Evolutionary conservation across 1,140 invertebrate species (phyloP).

Genomic region (Drosophila kikkawai): DNA sequence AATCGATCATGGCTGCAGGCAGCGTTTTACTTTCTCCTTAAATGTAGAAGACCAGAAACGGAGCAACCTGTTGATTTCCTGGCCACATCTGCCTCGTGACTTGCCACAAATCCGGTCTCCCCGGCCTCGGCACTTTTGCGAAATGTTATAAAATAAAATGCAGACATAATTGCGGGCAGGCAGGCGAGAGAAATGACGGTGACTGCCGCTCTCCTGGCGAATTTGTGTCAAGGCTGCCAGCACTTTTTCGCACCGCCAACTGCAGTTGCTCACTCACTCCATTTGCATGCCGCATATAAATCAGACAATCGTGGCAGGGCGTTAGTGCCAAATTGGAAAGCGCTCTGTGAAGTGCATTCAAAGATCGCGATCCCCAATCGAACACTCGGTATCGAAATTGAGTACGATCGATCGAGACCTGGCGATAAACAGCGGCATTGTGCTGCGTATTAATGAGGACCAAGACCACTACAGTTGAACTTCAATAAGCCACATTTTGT

Average conservation of each 20-base stretch:
- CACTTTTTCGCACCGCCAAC: slow-evolving; percentile 29
- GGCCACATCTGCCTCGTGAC: slow-evolving; percentile 77
- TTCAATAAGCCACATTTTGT: background rate
- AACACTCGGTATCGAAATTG: slow-evolving; percentile 25
- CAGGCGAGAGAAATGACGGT: slow-evolving; percentile 18
- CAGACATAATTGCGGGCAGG: slow-evolving; percentile 54
- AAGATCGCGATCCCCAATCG: slow-evolving; percentile 22
- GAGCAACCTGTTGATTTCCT: slow-evolving; percentile 72
- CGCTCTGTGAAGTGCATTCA: slow-evolving; percentile 43
- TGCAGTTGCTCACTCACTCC: slow-evolving; percentile 34
- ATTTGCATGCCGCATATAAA: slow-evolving; percentile 64
- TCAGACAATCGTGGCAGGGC: slow-evolving; percentile 52
- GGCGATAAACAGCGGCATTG: slow-evolving; percentile 51
- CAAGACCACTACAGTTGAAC: background rate
- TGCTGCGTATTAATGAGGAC: slow-evolving; percentile 59
- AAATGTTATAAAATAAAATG: slow-evolving; percentile 68
- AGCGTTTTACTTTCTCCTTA: slow-evolving; percentile 76
- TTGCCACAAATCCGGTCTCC: slow-evolving; percentile 72
- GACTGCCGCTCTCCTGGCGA: slow-evolving; percentile 39
- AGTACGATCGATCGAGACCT: slow-evolving; percentile 36
- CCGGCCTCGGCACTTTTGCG: background rate
- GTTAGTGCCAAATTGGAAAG: slow-evolving; percentile 67
- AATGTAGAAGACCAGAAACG: slow-evolving; percentile 74
- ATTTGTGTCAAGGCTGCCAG: slow-evolving; percentile 77
- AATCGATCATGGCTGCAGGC: slow-evolving; percentile 43